Base-by-base conservation (phyloP, 2,113 vertebrate species). In the Dermatemys mawii region DNA sequence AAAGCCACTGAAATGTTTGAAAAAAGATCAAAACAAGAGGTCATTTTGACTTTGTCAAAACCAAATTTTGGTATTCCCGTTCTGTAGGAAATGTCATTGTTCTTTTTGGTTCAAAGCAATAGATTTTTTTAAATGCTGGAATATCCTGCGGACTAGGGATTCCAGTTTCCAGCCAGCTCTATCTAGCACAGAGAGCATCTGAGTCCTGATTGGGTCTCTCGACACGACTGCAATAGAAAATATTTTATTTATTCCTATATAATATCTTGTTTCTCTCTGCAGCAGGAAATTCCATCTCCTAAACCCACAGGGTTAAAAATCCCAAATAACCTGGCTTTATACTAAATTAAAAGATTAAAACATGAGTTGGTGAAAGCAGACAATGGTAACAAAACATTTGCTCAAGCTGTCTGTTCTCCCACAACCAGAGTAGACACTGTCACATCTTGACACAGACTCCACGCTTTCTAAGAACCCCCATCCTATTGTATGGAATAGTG, bases 331-430 rank as follows among this genome's bases (percentile, higher is more conserved):
- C 24, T 6, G 29, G 29, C 10, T 93, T 70, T 93, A 49, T 6
- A n/a, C 26, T 63, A 41, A 14, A 46, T 32, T 63, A 95, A 80
- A 93, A 90, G 19, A 46, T n/a, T 63, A 96, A 86, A 93, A 90
- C 35, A 75, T 32, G 24, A 14, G 38, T 35, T 41, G 79, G 8
- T 55, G 78, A 93, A 91, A 49, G 32, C 17, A 90, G 44, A 6
- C 51, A 79, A 48, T 1, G 11, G 21, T 57, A 87, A 87, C 38
- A 32, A 1, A 1, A 76, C 12, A 90, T 81, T 73, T 89, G 35
- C 87, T 87, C 60, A 48, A 46, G 57, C 5, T 46, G 46, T 29
- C 85, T 90, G 79, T 88, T 81, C 49, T 86, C n/a, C 83, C 83
- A 44, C 70, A 19, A 93, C 38, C 19, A 17, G 50, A 76, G 48